A percentile compares a stretch with the other conserved stretches of the same genome.
phyloP scores from a whole-genome alignment of 2,113 vertebrate species.

The Ctenodactylus gundi region DNA sequence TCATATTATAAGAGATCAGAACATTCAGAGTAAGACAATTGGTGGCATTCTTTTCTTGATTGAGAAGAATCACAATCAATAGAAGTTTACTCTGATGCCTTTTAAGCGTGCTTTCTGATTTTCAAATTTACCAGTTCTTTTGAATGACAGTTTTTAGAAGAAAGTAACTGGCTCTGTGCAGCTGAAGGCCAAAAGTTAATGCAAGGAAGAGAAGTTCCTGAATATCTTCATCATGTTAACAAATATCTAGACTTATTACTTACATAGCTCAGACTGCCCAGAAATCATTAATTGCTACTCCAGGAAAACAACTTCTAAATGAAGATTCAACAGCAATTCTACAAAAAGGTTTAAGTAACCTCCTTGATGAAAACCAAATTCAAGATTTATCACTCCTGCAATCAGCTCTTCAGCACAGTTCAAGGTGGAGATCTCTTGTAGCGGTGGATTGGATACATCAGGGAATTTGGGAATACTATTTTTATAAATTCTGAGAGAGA shows the following conservation, averaged over 20 bases:
- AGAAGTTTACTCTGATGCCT: conserved; percentile 96
- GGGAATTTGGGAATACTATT: conserved; percentile 99
- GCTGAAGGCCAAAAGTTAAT: conserved; percentile 98
- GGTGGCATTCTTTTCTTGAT: conserved; percentile 97
- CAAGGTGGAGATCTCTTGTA: conserved; percentile 95
- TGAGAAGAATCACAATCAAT: conserved; percentile 95
- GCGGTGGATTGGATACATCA: conserved; percentile 99
- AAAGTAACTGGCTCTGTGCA: conserved; percentile 97
- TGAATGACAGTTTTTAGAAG: conserved; percentile 97
- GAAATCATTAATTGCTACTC: conserved; percentile 98
- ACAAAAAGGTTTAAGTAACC: conserved; percentile 98
- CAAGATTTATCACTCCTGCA: conserved; percentile 96
- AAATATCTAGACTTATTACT: conserved; percentile 98
- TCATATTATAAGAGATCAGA: conserved; percentile 98
- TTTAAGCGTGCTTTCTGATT: conserved; percentile 97
- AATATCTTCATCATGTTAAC: conserved; percentile 99
- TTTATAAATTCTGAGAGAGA: conserved; percentile 99
- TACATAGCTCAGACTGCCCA: conserved; percentile 99
- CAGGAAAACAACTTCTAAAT: conserved; percentile 98
- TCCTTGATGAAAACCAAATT: conserved; percentile 98
- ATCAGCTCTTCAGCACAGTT: conserved; percentile 97
- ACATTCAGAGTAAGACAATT: conserved; percentile 98
- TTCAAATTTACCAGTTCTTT: conserved; percentile 99
- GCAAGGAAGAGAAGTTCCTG: conserved; percentile 99
- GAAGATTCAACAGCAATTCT: conserved; percentile 98